Conservation (phyloP, 2,113 vertebrate species). For the Pimephales promelas region DNA sequence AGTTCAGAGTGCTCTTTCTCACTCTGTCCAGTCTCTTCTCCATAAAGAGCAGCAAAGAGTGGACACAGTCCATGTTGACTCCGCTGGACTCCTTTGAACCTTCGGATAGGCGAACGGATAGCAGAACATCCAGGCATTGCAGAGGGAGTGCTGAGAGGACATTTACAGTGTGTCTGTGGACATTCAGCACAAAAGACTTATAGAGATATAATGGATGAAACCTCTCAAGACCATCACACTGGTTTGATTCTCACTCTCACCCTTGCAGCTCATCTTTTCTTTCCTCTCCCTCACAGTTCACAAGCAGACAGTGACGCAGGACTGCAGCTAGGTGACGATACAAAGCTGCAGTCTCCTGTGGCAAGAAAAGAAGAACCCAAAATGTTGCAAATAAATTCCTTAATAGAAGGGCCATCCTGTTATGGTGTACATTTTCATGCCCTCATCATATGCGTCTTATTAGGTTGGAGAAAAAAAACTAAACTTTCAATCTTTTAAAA, state of each 20-base stretch:
- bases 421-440: too few relatives aligned
- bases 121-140: constrained; percentile 78
- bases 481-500: not conserved
- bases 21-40: constrained; percentile 72
- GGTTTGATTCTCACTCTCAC: constrained; percentile 59
- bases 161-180: constrained; percentile 78
- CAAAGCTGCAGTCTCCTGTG: constrained; percentile 74
- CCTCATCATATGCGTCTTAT: too few relatives aligned
- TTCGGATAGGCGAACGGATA: constrained; percentile 60
- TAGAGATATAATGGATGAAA: not conserved
- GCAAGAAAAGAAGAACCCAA: not conserved
- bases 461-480: too few relatives aligned
- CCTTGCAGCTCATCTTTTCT: constrained; percentile 77
- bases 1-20: constrained; percentile 34
- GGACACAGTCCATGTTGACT: constrained; percentile 81
- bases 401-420: too few relatives aligned
- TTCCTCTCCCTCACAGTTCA: constrained; percentile 67
- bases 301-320: constrained; percentile 76
- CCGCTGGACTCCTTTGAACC: constrained; percentile 69
- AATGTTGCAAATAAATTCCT: not conserved
- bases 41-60: constrained; percentile 74
- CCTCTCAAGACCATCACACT: not conserved
- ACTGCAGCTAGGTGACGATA: constrained; percentile 79
- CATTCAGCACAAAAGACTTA: not conserved
- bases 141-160: constrained; percentile 86